phyloP scores from a whole-genome alignment of 1,140 invertebrate genomes.

The Sweltsa coloradensis region DNA sequence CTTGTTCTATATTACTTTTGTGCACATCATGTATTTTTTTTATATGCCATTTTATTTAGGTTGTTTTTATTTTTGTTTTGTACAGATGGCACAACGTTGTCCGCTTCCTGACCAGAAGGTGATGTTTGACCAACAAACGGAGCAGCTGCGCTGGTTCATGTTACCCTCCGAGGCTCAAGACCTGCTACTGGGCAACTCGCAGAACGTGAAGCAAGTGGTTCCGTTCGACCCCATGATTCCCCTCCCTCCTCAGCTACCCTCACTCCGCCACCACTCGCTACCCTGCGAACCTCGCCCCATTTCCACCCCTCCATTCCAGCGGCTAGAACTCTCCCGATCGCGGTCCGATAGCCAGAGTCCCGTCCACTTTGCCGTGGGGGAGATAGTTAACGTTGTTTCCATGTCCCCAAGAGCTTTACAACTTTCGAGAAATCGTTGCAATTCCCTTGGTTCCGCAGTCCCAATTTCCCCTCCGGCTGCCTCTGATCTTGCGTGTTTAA shows the following conservation, averaged over 20 bases:
- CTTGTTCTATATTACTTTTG: constrained; percentile 1
- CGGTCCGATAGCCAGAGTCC: constrained; percentile 17
- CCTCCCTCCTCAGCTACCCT: not conserved
- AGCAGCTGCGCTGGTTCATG: constrained; percentile 74
- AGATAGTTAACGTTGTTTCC: no score
- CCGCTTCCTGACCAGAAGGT: constrained; percentile 60
- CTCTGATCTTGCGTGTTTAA: no score
- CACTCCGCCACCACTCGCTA: constrained; percentile 5
- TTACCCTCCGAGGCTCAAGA: constrained; percentile 64
- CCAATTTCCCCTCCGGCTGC: no score
- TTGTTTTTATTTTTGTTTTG: constrained; percentile 17
- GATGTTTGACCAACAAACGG: constrained; percentile 50
- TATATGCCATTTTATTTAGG: not conserved
- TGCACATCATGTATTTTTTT: not conserved
- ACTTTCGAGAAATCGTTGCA: no score
- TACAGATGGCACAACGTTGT: constrained; percentile 51
- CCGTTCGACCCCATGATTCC: constrained; percentile 48
- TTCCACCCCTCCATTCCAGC: constrained; percentile 14
- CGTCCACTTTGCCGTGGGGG: constrained; percentile 52
- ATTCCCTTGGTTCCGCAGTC: no score
- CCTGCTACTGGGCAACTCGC: constrained; percentile 52
- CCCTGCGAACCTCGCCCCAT: constrained; percentile 16
- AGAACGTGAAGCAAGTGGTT: constrained; percentile 58
- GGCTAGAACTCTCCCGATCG: constrained; percentile 9
- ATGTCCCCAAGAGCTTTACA: no score